Percentiles rank a stretch among this genome's conserved stretches.
Evolutionary conservation across 2,888 invertebrate species (phyloP).

Genomic region (Suillia variegata): DNA sequence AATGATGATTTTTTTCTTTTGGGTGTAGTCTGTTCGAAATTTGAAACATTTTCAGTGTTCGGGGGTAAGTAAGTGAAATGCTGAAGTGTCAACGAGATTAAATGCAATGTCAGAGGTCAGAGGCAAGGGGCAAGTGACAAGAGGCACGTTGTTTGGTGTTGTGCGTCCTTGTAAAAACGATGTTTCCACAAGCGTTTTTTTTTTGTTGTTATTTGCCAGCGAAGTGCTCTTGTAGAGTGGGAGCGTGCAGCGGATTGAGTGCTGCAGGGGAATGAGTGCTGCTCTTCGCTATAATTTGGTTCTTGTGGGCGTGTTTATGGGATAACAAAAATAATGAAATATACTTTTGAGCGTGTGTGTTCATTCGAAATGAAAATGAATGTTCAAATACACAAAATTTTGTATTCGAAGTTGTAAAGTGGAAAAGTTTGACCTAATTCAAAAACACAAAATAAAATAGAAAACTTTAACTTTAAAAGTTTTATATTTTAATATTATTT

Average conservation of each 20-base stretch:
- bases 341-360: neutral
- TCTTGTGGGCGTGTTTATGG: neutral
- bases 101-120: slow-evolving; percentile 53
- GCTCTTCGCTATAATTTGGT: neutral
- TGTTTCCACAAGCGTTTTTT: neutral
- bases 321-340: neutral
- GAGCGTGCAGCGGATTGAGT: no score
- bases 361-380: no score
- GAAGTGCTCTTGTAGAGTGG: no score
- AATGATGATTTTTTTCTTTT: neutral
- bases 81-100: slow-evolving; percentile 48
- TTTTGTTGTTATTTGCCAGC: no score
- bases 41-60: slow-evolving; percentile 18
- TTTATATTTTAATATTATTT: no score
- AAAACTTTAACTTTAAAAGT: no score
- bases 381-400: no score
- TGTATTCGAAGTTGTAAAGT: no score
- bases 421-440: no score
- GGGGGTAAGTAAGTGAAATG: slow-evolving; percentile 39
- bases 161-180: neutral
- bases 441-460: no score
- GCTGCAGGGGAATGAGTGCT: neutral
- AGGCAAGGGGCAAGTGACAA: no score
- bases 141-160: no score
- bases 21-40: neutral